Percentiles rank a stretch among this genome's conserved stretches.
These are phyloP conservation scores for Octodon degus DNA, from an alignment of 2,113 vertebrate genomes.

Conservation along the genomic window DNA sequence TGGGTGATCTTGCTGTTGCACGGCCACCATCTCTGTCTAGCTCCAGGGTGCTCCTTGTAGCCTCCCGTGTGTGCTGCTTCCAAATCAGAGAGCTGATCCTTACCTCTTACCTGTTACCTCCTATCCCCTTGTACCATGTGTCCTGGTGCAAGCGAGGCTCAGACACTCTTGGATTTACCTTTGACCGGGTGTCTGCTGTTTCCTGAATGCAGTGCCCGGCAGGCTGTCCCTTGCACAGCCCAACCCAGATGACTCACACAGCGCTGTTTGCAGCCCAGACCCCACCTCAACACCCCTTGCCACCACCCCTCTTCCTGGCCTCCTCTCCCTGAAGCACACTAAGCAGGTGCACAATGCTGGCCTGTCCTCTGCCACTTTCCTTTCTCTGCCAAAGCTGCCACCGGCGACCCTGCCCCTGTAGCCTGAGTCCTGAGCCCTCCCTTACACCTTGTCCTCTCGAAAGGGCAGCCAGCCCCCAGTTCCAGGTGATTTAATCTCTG, in stretches of 20 bases:
- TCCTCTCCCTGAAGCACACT: fast-evolving
- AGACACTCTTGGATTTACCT: fast-evolving
- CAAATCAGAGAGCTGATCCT: not conserved
- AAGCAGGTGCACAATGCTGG: no score
- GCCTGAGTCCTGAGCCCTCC: not conserved
- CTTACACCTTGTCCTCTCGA: fast-evolving
- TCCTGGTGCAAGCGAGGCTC: no score
- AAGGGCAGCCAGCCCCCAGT: not conserved
- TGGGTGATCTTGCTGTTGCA: not conserved
- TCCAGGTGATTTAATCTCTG: not conserved
- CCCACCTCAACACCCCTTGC: fast-evolving
- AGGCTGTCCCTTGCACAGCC: not conserved
- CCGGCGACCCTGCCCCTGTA: not conserved
- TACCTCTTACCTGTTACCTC: not conserved
- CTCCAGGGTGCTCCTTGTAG: not conserved
- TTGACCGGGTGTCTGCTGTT: fast-evolving
- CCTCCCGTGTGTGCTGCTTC: fast-evolving
- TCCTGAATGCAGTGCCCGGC: not conserved
- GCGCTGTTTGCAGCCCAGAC: not conserved
- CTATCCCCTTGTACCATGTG: not conserved
- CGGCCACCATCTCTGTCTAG: not conserved
- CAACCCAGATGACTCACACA: fast-evolving
- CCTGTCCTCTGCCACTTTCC: fast-evolving
- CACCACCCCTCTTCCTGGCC: fast-evolving
- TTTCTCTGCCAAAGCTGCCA: not conserved